These are phyloP conservation scores for Toxotes jaculatrix DNA, from an alignment of 2,113 vertebrate species.

Conservation along the genomic window DNA sequence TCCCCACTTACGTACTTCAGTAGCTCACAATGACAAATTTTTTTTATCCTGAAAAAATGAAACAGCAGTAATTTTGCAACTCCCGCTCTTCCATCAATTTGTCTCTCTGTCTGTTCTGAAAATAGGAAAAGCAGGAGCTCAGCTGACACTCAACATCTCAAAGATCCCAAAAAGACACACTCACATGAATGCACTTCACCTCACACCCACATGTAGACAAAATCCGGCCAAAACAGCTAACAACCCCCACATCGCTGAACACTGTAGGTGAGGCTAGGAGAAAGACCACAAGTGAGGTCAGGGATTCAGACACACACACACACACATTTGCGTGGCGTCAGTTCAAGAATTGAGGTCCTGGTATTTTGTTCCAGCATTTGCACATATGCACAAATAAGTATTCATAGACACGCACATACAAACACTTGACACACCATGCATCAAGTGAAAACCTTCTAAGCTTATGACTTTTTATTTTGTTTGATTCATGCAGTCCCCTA, in stretches of 20 bases:
- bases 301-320: not conserved
- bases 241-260: conserved; percentile 42
- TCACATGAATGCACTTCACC: conserved; percentile 52
- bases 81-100: conserved; percentile 5
- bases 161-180: conserved; percentile 44
- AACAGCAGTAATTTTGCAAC: not conserved
- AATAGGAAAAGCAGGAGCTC: conserved; percentile 16
- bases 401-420: not conserved
- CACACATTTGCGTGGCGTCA: not conserved
- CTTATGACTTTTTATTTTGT: conserved; percentile 4
- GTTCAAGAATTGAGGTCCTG: not conserved
- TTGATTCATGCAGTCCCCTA: conserved; percentile 14
- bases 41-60: not conserved
- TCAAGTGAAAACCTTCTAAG: conserved; percentile 6
- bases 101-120: conserved; percentile 12
- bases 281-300: conserved; percentile 23
- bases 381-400: not conserved
- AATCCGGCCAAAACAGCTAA: conserved; percentile 30
- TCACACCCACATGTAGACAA: conserved; percentile 58
- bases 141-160: conserved; percentile 53
- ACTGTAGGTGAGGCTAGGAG: conserved; percentile 29
- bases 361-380: no score
- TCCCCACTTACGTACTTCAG: not conserved
- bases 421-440: not conserved
- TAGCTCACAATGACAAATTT: conserved; percentile 7